A percentile compares a stretch with the other conserved stretches of the same genome.
phyloP scores from a whole-genome alignment of 2,113 vertebrate genomes.

The Bubo bubo region DNA sequence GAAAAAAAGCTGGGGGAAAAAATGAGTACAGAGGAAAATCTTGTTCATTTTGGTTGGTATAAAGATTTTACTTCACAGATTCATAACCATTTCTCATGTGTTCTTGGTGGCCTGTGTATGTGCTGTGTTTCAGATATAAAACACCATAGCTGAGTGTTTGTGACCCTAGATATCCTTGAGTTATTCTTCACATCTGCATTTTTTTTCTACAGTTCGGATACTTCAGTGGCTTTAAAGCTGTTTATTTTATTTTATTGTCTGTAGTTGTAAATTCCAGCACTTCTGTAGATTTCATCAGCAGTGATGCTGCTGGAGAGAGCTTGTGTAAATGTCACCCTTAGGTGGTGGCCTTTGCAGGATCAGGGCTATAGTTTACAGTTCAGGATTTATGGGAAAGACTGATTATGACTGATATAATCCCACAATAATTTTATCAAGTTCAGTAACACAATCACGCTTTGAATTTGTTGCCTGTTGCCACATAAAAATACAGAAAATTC shows the following conservation, averaged over 20 bases:
- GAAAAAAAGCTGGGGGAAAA: fast-evolving
- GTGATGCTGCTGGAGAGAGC: neutral
- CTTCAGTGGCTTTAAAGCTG: neutral
- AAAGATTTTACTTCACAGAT: neutral
- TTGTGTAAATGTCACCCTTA: neutral
- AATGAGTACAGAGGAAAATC: neutral
- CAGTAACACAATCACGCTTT: neutral
- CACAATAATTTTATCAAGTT: neutral
- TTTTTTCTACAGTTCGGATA: neutral
- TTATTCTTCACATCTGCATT: neutral
- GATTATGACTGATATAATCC: neutral
- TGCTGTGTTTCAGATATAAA: neutral
- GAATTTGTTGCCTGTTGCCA: neutral
- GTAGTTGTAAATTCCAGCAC: neutral
- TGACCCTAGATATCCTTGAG: neutral
- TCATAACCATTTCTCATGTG: neutral
- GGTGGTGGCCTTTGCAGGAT: neutral
- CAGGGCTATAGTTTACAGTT: neutral
- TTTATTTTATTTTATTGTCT: neutral
- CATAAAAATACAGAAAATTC: neutral
- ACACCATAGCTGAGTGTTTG: neutral
- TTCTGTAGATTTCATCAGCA: neutral
- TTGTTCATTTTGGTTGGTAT: neutral
- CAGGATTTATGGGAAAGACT: neutral
- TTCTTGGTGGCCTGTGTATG: neutral